Evolutionary conservation across 2,797 vertebrate genomes (phyloP).

Genomic region (Acanthis flammea): DNA sequence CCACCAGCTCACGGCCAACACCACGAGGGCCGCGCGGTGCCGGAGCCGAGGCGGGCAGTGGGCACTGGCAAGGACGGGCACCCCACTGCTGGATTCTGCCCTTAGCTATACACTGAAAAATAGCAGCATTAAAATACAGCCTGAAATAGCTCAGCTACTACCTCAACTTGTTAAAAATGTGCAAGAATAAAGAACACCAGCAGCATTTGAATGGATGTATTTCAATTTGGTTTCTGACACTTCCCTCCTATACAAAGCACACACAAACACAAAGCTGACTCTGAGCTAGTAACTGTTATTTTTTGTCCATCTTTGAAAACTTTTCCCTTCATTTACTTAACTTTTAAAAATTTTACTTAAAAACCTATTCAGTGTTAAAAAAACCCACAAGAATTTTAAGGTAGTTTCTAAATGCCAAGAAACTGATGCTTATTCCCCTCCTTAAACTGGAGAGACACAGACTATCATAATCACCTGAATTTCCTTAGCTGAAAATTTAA

Average conservation of each 20-base stretch:
- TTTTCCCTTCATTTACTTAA: neutral
- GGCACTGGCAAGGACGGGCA: neutral
- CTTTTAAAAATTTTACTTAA: neutral
- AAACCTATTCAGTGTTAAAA: neutral
- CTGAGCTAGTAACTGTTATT: neutral
- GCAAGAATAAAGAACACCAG: conserved; percentile 41
- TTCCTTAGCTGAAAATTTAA: neutral
- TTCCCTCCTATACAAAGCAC: neutral
- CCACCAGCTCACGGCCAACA: neutral
- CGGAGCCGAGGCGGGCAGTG: fast-evolving
- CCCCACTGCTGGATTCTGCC: neutral
- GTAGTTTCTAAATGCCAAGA: neutral
- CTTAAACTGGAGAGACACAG: neutral
- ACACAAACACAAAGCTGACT: neutral
- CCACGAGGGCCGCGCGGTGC: fast-evolving
- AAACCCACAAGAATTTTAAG: neutral
- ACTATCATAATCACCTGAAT: neutral
- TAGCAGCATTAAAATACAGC: conserved; percentile 44
- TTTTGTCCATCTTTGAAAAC: neutral
- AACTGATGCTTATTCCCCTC: neutral
- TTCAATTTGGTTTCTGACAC: neutral
- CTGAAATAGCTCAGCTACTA: conserved; percentile 5
- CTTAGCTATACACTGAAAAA: neutral
- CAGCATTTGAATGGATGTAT: neutral
- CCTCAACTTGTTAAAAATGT: conserved; percentile 16